Base-by-base conservation (phyloP, 1,140 invertebrate genomes). In the Triops cancriformis region DNA sequence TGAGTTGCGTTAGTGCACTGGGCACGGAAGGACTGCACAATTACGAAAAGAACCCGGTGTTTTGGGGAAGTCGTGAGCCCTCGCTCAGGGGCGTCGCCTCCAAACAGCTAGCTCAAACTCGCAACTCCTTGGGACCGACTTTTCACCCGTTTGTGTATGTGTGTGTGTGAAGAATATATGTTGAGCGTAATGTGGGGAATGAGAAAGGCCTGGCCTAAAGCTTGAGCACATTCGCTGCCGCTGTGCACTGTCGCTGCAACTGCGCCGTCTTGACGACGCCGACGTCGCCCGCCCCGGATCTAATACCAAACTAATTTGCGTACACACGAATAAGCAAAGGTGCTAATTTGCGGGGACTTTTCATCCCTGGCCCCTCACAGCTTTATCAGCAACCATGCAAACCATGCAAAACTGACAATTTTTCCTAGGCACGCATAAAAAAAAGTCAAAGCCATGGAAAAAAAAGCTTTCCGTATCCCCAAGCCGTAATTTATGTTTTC, bases 251-350 rank as follows among this genome's bases (percentile, higher is more conserved):
- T 64, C 18, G 4, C 14, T 37, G 31, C 31, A 37, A 37, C 51
- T 64, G 51, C 51, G 51, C 51, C 51, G 51, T 64, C 51, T 64
- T 64, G 51, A 64, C 51, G 51, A 64, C 51, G 51, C 51, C 51
- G 51, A 64, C 51, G 51, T 64, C 14, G 51, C 14, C 51, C 51
- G 51, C 51, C 51, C n/a, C 51, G 5, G 23, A 64, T 64, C 51
- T 64, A 64, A 64, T 23, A 9, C 51, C 23, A 64, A 23, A 23
- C 51, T 64, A 64, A 64, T 64, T 64, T 64, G 51, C 51, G 14
- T 64, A 64, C 51, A 64, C 18, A 37, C 31, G n/a, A 18, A 23
- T 64, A 10, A 64, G 23, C 10, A 18, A 64, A 64, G 51, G 51
- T 64, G 51, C 51, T 23, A 64, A 64, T 64, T 64, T 64, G 14